Conservation (phyloP, 2,113 vertebrate genomes). For the Channa argus region DNA sequence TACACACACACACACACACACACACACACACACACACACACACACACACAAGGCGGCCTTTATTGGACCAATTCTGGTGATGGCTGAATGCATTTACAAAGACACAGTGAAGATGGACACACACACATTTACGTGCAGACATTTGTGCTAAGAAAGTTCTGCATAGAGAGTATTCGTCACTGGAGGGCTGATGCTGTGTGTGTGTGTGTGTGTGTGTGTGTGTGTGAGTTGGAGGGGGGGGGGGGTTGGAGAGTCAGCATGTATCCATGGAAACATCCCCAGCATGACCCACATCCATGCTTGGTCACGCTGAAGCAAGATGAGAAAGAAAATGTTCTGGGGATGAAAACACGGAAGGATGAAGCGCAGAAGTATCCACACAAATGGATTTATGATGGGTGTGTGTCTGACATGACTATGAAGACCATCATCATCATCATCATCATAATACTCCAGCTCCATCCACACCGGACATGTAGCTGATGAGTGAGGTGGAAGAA, state of each 20-base stretch:
- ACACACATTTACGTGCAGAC: slow-evolving; percentile 19
- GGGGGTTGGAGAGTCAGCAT: slow-evolving; percentile 46
- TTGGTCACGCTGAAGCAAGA: slow-evolving; percentile 31
- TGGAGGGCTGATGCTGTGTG: not conserved
- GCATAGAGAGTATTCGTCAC: not conserved
- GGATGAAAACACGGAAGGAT: slow-evolving; percentile 23
- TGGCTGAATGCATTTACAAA: slow-evolving; percentile 26
- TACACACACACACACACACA: slow-evolving; percentile 11
- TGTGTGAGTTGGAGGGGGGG: not conserved
- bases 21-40: slow-evolving; percentile 47
- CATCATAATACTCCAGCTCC: not conserved
- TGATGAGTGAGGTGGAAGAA: too few species aligned
- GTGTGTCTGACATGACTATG: slow-evolving; percentile 13
- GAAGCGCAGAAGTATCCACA: not conserved
- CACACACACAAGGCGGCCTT: slow-evolving; percentile 59
- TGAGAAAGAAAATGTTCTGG: slow-evolving; percentile 61
- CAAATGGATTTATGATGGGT: slow-evolving; percentile 18
- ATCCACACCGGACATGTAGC: too few species aligned
- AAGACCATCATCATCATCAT: slow-evolving; percentile 6
- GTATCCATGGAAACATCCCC: slow-evolving; percentile 71
- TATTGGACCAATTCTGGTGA: slow-evolving; percentile 51
- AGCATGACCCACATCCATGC: slow-evolving; percentile 68
- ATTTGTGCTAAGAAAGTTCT: not conserved
- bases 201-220: too few species aligned
- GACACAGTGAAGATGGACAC: slow-evolving; percentile 13